phyloP scores from a whole-genome alignment of 2,113 vertebrate genomes.

The Podarcis raffonei region DNA sequence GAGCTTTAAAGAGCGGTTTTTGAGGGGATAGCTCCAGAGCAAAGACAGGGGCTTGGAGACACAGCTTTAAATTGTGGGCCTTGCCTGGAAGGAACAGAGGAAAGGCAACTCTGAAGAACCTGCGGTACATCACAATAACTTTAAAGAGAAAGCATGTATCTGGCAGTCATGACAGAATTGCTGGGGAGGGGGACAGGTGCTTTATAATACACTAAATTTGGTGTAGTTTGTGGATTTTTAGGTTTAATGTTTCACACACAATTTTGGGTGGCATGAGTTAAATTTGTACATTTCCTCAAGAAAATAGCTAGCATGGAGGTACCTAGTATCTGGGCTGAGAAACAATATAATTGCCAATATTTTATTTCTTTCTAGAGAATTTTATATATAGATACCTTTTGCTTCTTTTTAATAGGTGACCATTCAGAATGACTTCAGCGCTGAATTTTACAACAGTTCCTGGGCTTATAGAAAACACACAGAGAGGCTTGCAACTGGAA shows the following conservation, averaged over 20 bases:
- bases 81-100: no score
- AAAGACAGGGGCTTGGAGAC: no score
- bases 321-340: not conserved
- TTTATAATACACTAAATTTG: not conserved
- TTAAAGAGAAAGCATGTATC: not conserved
- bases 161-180: not conserved
- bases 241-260: not conserved
- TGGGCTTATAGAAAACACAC: slow-evolving; percentile 86
- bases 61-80: no score
- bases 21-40: no score
- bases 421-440: slow-evolving; percentile 87
- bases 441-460: slow-evolving; percentile 88
- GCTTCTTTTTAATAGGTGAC: slow-evolving; percentile 79
- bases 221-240: not conserved
- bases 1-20: no score
- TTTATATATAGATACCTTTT: not conserved
- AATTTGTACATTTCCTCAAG: not conserved
- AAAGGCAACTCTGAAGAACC: no score
- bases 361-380: not conserved
- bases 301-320: not conserved
- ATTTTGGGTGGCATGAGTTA: not conserved
- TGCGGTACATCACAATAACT: not conserved
- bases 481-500: slow-evolving; percentile 40
- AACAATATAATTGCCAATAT: not conserved
- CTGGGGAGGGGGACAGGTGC: not conserved